These are phyloP conservation scores for Thamnophis elegans DNA, from an alignment of 2,797 vertebrate genomes.

Conservation along the genomic window DNA sequence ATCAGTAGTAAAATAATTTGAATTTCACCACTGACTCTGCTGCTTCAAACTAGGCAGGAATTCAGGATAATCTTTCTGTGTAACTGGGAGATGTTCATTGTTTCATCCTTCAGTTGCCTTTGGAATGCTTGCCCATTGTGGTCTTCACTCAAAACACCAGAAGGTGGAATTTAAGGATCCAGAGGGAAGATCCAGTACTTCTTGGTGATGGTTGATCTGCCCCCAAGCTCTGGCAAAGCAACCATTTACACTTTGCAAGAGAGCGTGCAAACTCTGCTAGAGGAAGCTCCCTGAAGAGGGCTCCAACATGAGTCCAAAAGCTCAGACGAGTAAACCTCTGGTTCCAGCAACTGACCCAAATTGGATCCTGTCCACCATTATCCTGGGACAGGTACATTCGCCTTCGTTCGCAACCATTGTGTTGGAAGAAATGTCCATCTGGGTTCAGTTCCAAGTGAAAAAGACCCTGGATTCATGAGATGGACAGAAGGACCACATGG, in stretches of 20 bases:
- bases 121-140: neutral
- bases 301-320: neutral
- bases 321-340: neutral
- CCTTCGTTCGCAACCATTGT: too few species aligned
- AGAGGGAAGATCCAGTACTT: neutral
- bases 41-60: constrained; percentile 31
- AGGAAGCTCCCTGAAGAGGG: neutral
- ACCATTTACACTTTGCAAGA: neutral
- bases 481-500: too few species aligned
- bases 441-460: too few species aligned
- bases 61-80: constrained; percentile 39
- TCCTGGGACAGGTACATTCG: too few species aligned
- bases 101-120: neutral
- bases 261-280: too few species aligned
- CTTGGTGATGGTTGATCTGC: too few species aligned
- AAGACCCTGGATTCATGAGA: too few species aligned
- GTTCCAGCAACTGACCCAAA: neutral
- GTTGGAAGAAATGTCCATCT: too few species aligned
- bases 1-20: too few species aligned
- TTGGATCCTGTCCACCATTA: neutral
- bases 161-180: neutral
- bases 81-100: neutral
- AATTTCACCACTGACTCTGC: neutral
- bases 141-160: neutral
- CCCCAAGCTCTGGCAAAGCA: neutral